These are phyloP conservation scores for Sitta carolinensis DNA, from an alignment of 2,797 vertebrate species.

Conservation along the genomic window DNA sequence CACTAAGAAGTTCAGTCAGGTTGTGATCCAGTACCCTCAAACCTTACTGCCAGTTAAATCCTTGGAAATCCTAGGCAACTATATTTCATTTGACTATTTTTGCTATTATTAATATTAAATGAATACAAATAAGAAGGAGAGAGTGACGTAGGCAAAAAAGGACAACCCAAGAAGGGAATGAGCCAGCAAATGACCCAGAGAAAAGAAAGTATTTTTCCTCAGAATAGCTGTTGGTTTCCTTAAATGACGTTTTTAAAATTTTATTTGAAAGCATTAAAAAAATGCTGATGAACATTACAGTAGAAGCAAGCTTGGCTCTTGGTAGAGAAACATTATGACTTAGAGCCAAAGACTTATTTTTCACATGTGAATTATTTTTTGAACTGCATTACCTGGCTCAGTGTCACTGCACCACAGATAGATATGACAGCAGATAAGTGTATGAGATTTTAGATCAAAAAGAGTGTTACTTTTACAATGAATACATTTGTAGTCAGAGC, in stretches of 20 bases:
- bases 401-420: background rate
- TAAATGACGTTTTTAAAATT: background rate
- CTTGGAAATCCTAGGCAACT: background rate
- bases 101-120: background rate
- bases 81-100: background rate
- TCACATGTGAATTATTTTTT: conserved; percentile 31
- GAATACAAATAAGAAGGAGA: background rate
- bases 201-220: conserved; percentile 23
- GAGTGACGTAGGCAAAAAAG: background rate
- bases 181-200: conserved; percentile 18
- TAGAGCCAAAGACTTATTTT: conserved; percentile 30
- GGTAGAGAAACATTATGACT: background rate
- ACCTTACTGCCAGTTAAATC: background rate
- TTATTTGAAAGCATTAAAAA: background rate
- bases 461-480: conserved; percentile 18
- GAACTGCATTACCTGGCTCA: conserved; percentile 1
- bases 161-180: background rate
- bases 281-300: background rate
- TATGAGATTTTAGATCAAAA: background rate
- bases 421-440: background rate
- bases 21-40: background rate
- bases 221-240: background rate
- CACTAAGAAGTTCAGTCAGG: background rate
- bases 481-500: conserved; percentile 15
- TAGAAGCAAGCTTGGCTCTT: conserved; percentile 6